Percentiles rank a stretch among this genome's conserved stretches.
Conservation (phyloP, 53 echinoderm and acorn worm genomes). For the Hippasteria phrygiana region DNA sequence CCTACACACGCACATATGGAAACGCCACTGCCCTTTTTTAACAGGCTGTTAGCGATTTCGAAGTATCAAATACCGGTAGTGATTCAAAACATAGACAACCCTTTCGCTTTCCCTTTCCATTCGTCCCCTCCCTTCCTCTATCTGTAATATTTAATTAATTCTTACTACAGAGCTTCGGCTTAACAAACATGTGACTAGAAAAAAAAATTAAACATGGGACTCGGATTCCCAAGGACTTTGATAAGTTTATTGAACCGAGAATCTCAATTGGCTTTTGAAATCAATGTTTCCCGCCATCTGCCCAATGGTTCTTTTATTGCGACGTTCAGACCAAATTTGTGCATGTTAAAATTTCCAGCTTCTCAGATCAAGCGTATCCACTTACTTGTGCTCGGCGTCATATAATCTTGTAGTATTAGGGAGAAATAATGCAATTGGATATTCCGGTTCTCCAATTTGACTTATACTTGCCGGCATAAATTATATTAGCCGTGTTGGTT, state of each 20-base stretch:
- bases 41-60: too few species aligned
- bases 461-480: slow-evolving; percentile 40
- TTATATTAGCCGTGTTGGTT: slow-evolving; percentile 49
- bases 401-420: slow-evolving; percentile 43
- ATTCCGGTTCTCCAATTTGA: slow-evolving; percentile 31
- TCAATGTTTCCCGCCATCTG: slow-evolving; percentile 1
- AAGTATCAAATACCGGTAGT: too few species aligned
- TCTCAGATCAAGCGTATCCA: slow-evolving; percentile 21
- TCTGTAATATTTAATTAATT: not conserved
- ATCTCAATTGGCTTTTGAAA: not conserved
- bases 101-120: too few species aligned
- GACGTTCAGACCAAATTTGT: not conserved
- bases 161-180: too few species aligned
- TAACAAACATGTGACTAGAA: too few species aligned
- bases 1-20: too few species aligned
- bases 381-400: slow-evolving; percentile 14
- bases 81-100: too few species aligned
- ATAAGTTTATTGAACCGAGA: not conserved
- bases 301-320: not conserved
- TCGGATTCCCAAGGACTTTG: too few species aligned
- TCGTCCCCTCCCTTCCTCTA: too few species aligned
- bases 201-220: too few species aligned
- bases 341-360: slow-evolving; percentile 2
- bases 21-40: too few species aligned
- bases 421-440: slow-evolving; percentile 34